These are phyloP conservation scores for Mohoua ochrocephala DNA, from an alignment of 2,113 vertebrate species.

Conservation along the genomic window DNA sequence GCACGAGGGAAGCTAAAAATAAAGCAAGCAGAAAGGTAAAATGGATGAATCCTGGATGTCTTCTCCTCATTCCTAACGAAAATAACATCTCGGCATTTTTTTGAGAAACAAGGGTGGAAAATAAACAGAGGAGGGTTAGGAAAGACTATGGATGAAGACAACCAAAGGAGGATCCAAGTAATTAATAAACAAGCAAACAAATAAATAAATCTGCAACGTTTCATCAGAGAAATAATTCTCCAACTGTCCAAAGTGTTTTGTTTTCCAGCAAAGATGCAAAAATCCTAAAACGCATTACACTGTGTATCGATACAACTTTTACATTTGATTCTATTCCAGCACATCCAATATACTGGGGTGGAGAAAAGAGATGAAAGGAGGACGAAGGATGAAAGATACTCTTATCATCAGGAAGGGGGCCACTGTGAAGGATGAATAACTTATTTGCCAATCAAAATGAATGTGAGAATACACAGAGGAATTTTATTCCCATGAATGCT, in stretches of 20 bases:
- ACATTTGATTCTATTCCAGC: background rate
- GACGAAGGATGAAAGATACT: background rate
- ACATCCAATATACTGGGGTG: background rate
- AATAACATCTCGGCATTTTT: background rate
- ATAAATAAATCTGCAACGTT: background rate
- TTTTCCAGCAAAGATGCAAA: background rate
- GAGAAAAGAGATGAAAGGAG: background rate
- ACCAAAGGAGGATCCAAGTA: background rate
- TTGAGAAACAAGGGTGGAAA: background rate
- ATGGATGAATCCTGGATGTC: background rate
- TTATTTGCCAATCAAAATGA: background rate
- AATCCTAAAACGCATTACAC: background rate
- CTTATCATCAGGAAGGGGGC: background rate
- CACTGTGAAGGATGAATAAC: background rate
- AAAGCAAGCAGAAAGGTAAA: background rate
- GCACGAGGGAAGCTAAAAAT: background rate
- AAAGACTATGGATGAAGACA: background rate
- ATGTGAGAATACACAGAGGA: background rate
- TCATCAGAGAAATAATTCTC: background rate
- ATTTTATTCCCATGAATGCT: background rate
- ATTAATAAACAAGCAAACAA: background rate
- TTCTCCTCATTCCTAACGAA: background rate
- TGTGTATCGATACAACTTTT: background rate
- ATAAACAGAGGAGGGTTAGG: background rate
- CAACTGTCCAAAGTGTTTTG: background rate